A percentile compares a stretch with the other conserved stretches of the same genome.
Evolutionary conservation across 2,797 vertebrate species (phyloP).

Genomic region (Neoniphon sammara): DNA sequence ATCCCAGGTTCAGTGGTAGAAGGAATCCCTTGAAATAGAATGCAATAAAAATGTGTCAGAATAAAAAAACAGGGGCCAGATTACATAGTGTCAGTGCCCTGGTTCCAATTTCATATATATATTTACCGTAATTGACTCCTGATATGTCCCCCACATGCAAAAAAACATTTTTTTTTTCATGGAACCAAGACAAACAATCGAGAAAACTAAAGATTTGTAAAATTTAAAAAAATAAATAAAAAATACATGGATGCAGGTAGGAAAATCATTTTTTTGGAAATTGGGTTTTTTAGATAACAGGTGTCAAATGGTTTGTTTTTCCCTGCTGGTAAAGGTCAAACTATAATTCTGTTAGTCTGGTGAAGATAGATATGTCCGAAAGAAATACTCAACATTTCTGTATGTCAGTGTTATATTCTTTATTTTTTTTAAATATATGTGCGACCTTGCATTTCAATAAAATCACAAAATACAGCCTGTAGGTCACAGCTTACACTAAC

Average conservation of each 20-base stretch:
- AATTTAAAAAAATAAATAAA: too few species aligned
- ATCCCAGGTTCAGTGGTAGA: slow-evolving; percentile 41
- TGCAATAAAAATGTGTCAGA: slow-evolving; percentile 53
- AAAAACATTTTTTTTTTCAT: not conserved
- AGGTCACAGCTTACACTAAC: not conserved
- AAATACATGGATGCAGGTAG: too few species aligned
- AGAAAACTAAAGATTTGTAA: too few species aligned
- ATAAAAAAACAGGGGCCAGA: slow-evolving; percentile 53
- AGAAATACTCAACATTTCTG: too few species aligned
- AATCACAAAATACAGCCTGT: not conserved
- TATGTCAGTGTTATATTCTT: too few species aligned
- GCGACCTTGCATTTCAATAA: not conserved
- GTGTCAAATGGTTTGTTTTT: too few species aligned
- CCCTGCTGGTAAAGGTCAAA: too few species aligned
- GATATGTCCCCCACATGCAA: not conserved
- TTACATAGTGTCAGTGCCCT: slow-evolving; percentile 34
- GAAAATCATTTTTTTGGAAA: too few species aligned
- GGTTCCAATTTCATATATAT: slow-evolving; percentile 29
- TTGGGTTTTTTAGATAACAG: too few species aligned
- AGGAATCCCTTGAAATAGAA: slow-evolving; percentile 65
- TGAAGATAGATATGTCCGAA: too few species aligned
- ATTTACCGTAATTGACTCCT: slow-evolving; percentile 2
- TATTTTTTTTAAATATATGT: too few species aligned
- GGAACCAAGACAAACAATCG: not conserved
- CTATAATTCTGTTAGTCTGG: too few species aligned